These are phyloP conservation scores for Hyphantria cunea DNA, from an alignment of 1,140 invertebrate species.

Conservation along the genomic window DNA sequence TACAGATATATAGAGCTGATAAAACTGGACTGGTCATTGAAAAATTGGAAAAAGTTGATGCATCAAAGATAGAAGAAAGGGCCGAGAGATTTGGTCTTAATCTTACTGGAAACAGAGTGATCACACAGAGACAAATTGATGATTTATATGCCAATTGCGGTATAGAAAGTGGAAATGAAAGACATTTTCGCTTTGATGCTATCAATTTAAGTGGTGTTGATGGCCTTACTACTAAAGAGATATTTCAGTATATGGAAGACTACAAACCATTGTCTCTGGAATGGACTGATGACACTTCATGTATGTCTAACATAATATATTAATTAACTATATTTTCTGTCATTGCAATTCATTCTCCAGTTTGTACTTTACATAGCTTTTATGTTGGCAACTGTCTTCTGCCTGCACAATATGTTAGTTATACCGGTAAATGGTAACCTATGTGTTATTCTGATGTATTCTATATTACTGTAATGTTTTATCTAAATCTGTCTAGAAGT, in stretches of 20 bases:
- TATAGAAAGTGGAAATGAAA: constrained; percentile 83
- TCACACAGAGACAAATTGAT: constrained; percentile 83
- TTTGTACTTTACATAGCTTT: too few relatives aligned
- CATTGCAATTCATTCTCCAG: too few relatives aligned
- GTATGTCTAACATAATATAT: constrained; percentile 63
- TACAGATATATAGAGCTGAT: constrained; percentile 76
- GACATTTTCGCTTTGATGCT: constrained; percentile 86
- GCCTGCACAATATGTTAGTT: too few relatives aligned
- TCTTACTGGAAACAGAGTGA: constrained; percentile 78
- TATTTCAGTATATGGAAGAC: constrained; percentile 90
- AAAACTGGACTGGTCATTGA: constrained; percentile 82
- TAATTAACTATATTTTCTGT: too few relatives aligned
- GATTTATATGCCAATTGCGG: constrained; percentile 86
- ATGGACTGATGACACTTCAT: constrained; percentile 91
- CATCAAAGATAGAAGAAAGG: constrained; percentile 85
- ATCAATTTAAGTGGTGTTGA: constrained; percentile 89
- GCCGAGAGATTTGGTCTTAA: constrained; percentile 87
- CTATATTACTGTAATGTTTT: too few relatives aligned
- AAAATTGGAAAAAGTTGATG: constrained; percentile 84
- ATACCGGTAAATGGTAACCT: too few relatives aligned
- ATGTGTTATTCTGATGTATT: too few relatives aligned
- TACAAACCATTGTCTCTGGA: constrained; percentile 89
- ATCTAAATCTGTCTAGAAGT: too few relatives aligned
- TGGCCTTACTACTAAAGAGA: constrained; percentile 89
- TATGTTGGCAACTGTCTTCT: too few relatives aligned